These are phyloP conservation scores for Euphonia xanthogaster DNA, from an alignment of 2,797 vertebrate genomes.

Conservation along the genomic window DNA sequence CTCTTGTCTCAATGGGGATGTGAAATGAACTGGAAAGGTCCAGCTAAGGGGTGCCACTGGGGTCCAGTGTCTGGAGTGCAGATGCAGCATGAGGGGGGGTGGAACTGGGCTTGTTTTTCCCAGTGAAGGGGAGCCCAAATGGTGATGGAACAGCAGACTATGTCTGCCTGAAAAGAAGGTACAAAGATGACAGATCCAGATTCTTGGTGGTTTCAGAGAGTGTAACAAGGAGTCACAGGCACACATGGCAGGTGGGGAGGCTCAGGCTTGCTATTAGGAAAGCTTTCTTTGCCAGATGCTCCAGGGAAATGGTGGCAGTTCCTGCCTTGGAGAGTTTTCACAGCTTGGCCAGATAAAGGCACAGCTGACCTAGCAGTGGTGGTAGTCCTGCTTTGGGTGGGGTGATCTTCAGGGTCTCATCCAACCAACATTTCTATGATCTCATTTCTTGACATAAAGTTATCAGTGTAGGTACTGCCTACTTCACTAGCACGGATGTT, in stretches of 20 bases:
- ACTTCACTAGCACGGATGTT: rapidly evolving
- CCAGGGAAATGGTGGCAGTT: not conserved
- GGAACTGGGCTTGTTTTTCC: not conserved
- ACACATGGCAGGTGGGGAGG: not conserved
- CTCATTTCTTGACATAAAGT: not conserved
- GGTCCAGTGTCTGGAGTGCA: not conserved
- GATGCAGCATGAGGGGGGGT: rapidly evolving
- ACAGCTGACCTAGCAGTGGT: not conserved
- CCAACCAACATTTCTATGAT: not conserved
- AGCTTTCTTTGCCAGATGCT: not conserved
- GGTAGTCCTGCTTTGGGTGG: rapidly evolving
- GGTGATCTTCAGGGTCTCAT: not conserved
- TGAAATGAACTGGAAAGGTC: not conserved
- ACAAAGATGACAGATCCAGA: not conserved
- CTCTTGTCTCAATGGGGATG: not conserved
- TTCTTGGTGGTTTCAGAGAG: not conserved
- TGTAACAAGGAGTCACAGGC: rapidly evolving
- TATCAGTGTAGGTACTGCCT: not conserved
- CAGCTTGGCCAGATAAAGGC: not conserved
- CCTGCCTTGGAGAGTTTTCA: not conserved
- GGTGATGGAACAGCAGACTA: not conserved
- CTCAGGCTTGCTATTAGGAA: not conserved
- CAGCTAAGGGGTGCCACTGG: not conserved
- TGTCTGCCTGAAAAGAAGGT: not conserved
- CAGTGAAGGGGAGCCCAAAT: not conserved